These are phyloP conservation scores for Octopus bimaculoides DNA, from an alignment of 1,140 invertebrate genomes.

Conservation along the genomic window DNA sequence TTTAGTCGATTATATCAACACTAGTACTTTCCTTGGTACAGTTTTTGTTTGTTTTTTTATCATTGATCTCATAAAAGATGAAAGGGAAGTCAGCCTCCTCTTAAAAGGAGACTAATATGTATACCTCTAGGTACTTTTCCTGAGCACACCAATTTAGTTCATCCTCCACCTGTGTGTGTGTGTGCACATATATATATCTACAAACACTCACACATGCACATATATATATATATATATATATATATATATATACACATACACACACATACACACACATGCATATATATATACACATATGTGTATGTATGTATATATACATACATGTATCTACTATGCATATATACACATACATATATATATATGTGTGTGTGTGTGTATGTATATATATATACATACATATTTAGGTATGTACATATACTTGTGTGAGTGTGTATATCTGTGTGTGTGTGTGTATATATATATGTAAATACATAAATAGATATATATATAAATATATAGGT, in stretches of 20 bases:
- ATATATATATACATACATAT: neutral
- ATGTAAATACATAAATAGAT: neutral
- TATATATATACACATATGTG: neutral
- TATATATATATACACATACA: neutral
- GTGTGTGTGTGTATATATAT: conserved; percentile 6
- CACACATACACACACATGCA: neutral
- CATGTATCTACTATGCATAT: neutral
- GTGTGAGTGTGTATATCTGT: conserved; percentile 9
- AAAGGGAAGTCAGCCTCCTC: too few species aligned
- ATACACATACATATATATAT: neutral
- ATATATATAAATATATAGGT: too few species aligned
- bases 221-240: neutral
- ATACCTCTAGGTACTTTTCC: too few species aligned
- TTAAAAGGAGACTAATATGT: too few species aligned
- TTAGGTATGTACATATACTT: neutral
- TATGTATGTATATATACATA: neutral
- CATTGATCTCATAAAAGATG: too few species aligned
- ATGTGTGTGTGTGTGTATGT: neutral
- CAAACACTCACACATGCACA: too few species aligned
- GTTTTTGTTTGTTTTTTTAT: too few species aligned
- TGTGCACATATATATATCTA: neutral
- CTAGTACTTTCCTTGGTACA: too few species aligned
- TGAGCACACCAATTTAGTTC: too few species aligned
- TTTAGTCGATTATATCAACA: too few species aligned
- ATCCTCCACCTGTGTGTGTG: too few species aligned